Percentiles rank a stretch among this genome's conserved stretches.
phyloP scores from a whole-genome alignment of 1,140 invertebrate species.

The Leptopilina boulardi region DNA sequence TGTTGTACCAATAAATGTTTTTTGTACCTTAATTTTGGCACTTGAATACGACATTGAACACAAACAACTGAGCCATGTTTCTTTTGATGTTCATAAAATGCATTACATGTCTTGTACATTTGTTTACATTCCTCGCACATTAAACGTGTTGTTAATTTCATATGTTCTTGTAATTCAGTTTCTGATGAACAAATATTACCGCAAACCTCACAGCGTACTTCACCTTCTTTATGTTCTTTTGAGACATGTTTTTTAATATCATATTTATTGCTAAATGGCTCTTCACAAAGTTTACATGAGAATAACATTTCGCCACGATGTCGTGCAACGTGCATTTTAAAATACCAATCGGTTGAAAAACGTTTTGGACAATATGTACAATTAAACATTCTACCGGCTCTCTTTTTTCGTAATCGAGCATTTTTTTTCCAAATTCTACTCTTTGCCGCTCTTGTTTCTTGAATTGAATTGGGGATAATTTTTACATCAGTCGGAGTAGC shows the following conservation, averaged over 20 bases:
- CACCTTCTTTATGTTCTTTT: constrained; percentile 57
- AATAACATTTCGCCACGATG: constrained; percentile 65
- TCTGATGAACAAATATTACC: constrained; percentile 43
- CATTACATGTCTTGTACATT: constrained; percentile 40
- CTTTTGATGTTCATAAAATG: constrained; percentile 54
- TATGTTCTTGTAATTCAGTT: constrained; percentile 47
- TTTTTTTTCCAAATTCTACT: constrained; percentile 34
- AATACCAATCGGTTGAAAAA: constrained; percentile 71
- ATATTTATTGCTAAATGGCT: constrained; percentile 61
- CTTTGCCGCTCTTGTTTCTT: background rate
- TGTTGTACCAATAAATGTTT: constrained; percentile 59
- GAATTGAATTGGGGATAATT: background rate
- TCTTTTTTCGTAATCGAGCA: constrained; percentile 35
- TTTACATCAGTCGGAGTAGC: background rate
- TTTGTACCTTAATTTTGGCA: constrained; percentile 48
- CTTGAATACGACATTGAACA: constrained; percentile 50
- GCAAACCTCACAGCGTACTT: constrained; percentile 56
- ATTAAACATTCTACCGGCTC: constrained; percentile 58
- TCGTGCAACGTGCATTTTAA: constrained; percentile 67
- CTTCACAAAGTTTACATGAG: constrained; percentile 63
- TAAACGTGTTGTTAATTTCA: constrained; percentile 33
- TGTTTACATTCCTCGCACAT: constrained; percentile 56
- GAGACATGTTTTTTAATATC: constrained; percentile 66
- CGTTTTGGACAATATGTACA: constrained; percentile 68
- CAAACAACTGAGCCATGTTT: constrained; percentile 57